phyloP scores from a whole-genome alignment of 1,140 invertebrate genomes.

The Gyrodactylus bullatarudis region DNA sequence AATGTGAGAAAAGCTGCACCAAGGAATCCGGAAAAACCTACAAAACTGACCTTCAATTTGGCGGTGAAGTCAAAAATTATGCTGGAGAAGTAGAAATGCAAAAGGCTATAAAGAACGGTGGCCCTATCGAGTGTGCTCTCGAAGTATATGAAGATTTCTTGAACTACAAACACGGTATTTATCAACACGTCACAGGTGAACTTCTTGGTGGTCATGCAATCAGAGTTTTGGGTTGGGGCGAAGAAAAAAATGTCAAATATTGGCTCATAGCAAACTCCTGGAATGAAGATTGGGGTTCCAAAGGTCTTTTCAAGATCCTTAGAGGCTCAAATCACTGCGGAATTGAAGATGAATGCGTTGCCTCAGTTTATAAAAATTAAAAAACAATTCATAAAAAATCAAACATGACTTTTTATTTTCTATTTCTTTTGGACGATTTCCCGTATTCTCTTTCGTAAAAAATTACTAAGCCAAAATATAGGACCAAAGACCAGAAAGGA shows the following conservation, averaged over 20 bases:
- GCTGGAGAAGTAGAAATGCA: slow-evolving; percentile 35
- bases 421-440: too few species aligned
- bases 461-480: too few species aligned
- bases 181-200: slow-evolving; percentile 37
- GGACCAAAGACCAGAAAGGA: too few species aligned
- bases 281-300: slow-evolving; percentile 49
- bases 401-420: too few species aligned
- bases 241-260: slow-evolving; percentile 39
- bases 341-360: too few species aligned
- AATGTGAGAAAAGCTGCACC: slow-evolving; percentile 36
- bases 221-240: slow-evolving; percentile 52
- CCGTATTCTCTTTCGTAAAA: too few species aligned
- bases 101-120: slow-evolving; percentile 46
- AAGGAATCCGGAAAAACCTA: slow-evolving; percentile 33
- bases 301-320: slow-evolving; percentile 47
- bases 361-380: too few species aligned
- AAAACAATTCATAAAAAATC: too few species aligned
- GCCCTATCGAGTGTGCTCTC: slow-evolving; percentile 59
- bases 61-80: slow-evolving; percentile 14
- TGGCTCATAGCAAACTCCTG: slow-evolving; percentile 69
- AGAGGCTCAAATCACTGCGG: slow-evolving; percentile 52
- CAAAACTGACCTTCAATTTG: slow-evolving; percentile 38
- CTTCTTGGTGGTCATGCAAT: slow-evolving; percentile 54
- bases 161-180: slow-evolving; percentile 48
- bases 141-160: slow-evolving; percentile 56